Evolutionary conservation across 2,797 vertebrate genomes (phyloP).

Genomic region (Schizothorax lantsangensis): DNA sequence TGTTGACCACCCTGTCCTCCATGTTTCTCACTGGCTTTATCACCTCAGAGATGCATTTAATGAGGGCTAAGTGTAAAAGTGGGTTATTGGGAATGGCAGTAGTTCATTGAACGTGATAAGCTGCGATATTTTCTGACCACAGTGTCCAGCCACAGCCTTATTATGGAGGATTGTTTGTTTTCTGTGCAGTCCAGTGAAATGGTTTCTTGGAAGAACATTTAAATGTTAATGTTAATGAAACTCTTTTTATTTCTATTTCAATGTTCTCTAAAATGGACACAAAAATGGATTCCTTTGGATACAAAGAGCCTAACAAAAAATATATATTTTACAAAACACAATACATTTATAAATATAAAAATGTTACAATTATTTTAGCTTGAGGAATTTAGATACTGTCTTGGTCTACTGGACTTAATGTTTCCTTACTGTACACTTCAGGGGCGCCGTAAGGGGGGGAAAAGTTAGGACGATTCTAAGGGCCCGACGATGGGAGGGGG

Average conservation of each 20-base stretch:
- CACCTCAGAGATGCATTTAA: background rate
- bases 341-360: background rate
- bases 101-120: background rate
- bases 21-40: background rate
- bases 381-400: too few relatives aligned
- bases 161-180: background rate
- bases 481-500: too few relatives aligned
- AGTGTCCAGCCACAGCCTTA: background rate
- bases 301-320: constrained; percentile 1
- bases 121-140: background rate
- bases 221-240: background rate
- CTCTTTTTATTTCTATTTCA: background rate
- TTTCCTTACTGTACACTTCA: too few relatives aligned
- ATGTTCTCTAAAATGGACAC: background rate
- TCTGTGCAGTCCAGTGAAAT: background rate
- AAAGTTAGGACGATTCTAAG: too few relatives aligned
- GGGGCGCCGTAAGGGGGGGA: too few relatives aligned
- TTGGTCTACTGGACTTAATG: too few relatives aligned
- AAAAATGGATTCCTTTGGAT: background rate
- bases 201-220: background rate
- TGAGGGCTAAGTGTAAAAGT: background rate
- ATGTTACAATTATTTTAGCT: background rate
- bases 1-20: background rate
- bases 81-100: background rate
- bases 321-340: background rate